Percentiles rank a stretch among this genome's conserved stretches.
These are phyloP conservation scores for Melinopterus prodromus DNA, from an alignment of 2,888 invertebrate genomes.

Conservation along the genomic window DNA sequence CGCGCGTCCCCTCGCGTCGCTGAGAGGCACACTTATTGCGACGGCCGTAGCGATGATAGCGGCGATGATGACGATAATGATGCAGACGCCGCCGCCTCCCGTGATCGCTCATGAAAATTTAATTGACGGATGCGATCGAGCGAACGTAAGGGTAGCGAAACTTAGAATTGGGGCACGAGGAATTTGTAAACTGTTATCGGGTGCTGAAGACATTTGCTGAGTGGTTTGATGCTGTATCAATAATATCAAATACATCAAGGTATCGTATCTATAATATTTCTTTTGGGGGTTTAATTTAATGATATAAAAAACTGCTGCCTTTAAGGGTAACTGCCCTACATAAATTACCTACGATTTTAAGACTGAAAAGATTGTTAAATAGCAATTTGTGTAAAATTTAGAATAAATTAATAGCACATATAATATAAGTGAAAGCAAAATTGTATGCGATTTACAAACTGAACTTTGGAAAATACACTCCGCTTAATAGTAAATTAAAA, in stretches of 20 bases:
- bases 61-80: background rate
- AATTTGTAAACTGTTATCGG: background rate
- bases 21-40: background rate
- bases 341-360: too few species aligned
- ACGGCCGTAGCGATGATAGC: conserved; percentile 4
- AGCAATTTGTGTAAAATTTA: too few species aligned
- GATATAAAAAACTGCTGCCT: too few species aligned
- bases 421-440: too few species aligned
- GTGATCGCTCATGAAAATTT: conserved; percentile 4
- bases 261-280: too few species aligned
- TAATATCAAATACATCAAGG: background rate
- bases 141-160: background rate
- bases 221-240: background rate
- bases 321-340: too few species aligned
- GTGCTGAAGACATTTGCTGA: background rate
- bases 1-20: background rate
- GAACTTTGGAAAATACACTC: too few species aligned
- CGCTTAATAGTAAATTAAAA: too few species aligned
- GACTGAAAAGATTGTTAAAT: too few species aligned
- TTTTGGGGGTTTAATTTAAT: too few species aligned
- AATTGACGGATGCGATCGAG: conserved; percentile 4
- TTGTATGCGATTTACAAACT: too few species aligned
- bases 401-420: too few species aligned
- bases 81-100: background rate
- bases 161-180: background rate